phyloP scores from a whole-genome alignment of 1,140 invertebrate genomes.

The Drosophila simulans region DNA sequence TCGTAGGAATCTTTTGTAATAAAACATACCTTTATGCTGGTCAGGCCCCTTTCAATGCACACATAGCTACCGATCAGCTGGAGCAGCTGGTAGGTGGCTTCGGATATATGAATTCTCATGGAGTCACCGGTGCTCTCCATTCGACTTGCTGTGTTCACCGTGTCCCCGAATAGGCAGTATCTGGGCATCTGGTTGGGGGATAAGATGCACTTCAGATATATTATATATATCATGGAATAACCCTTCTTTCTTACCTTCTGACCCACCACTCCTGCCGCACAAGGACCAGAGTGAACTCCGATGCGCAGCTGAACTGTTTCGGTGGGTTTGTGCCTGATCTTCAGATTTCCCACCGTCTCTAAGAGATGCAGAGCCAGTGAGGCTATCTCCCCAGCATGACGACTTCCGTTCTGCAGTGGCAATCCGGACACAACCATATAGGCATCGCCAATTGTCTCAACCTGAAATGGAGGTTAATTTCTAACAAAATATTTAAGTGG shows the following conservation, averaged over 20 bases:
- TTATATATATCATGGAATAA: too few relatives aligned
- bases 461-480: conserved; percentile 85
- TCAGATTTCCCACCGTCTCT: conserved; percentile 93
- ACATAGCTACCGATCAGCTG: conserved; percentile 85
- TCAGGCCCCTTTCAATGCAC: conserved; percentile 88
- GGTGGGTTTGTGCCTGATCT: conserved; percentile 92
- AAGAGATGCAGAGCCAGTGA: conserved; percentile 95
- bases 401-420: conserved; percentile 90
- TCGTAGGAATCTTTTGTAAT: rapidly evolving
- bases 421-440: conserved; percentile 98
- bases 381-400: conserved; percentile 91
- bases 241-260: conserved; percentile 86
- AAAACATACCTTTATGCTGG: conserved; percentile 90
- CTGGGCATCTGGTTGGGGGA: conserved; percentile 89
- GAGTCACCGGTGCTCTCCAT: conserved; percentile 94
- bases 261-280: conserved; percentile 94
- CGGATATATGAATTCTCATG: conserved; percentile 97
- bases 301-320: conserved; percentile 92
- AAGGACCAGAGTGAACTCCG: conserved; percentile 93
- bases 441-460: conserved; percentile 97
- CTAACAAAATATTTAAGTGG: background rate
- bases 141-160: conserved; percentile 94
- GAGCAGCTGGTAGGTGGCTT: conserved; percentile 92
- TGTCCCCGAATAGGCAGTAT: conserved; percentile 96
- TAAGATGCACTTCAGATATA: background rate